phyloP scores from a whole-genome alignment of 1,140 invertebrate genomes.

The Leptopilina clavipes region DNA sequence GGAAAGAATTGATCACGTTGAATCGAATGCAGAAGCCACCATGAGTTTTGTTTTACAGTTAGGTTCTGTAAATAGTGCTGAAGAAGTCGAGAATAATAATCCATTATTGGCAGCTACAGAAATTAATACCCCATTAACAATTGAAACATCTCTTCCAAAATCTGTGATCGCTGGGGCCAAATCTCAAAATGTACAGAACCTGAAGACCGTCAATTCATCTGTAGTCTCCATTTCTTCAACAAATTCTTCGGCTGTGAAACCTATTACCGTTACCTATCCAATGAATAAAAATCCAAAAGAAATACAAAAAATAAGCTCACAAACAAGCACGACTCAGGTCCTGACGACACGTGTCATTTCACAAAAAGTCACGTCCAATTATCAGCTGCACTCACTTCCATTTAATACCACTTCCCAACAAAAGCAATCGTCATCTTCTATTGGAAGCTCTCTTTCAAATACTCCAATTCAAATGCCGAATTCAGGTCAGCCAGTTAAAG shows the following conservation, averaged over 20 bases:
- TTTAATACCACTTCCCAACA: conserved; percentile 8
- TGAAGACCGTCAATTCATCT: conserved; percentile 15
- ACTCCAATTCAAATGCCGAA: conserved; percentile 40
- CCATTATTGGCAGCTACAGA: conserved; percentile 1
- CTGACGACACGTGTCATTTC: conserved; percentile 57
- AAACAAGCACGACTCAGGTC: conserved; percentile 58
- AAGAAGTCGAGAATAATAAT: conserved; percentile 44
- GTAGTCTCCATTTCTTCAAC: conserved; percentile 8
- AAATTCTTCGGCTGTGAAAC: conserved; percentile 39
- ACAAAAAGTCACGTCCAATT: conserved; percentile 40
- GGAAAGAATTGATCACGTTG: conserved; percentile 40
- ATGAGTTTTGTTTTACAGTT: conserved; percentile 66
- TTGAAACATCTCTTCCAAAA: conserved; percentile 28
- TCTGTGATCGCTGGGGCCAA: conserved; percentile 4
- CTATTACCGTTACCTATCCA: conserved; percentile 54
- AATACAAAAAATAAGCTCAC: conserved; percentile 48
- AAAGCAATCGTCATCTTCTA: conserved; percentile 15
- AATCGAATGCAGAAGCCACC: conserved; percentile 58
- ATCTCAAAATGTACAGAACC: conserved; percentile 7
- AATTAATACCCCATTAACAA: conserved; percentile 4
- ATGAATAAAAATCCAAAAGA: conserved; percentile 49
- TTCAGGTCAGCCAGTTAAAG: conserved; percentile 14
- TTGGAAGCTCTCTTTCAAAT: conserved; percentile 18
- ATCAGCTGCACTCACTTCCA: conserved; percentile 26
- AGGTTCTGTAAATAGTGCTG: conserved; percentile 50